Base-by-base conservation (phyloP, 2,888 invertebrate genomes). In the Drosophila formosana region DNA sequence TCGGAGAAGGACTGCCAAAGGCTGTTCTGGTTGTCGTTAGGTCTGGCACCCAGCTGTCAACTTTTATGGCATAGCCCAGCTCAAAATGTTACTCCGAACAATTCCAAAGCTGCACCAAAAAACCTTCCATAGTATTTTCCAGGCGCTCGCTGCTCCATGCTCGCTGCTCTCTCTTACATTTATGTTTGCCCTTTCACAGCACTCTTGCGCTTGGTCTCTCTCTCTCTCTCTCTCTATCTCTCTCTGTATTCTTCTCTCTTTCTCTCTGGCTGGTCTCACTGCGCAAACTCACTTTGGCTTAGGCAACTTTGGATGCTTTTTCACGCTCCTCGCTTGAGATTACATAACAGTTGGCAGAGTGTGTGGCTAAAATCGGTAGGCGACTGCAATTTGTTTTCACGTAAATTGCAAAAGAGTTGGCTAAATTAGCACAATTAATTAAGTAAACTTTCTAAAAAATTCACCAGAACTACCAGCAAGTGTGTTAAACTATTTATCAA, bases 331-430 rank as follows among this genome's bases (percentile, higher is more conserved):
- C 66, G 75, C 66, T 77, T 55, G 80, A 88, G 78, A 88, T 90
- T 90, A 91, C 90, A 91, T 90, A 90, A 90, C 90, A 82, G 83
- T 91, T 90, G 88, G 90, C 77, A 81, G 85, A 78, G 83, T 83
- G 78, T 87, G 82, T 78, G 77, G 79, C 73, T 62, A 47, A 68
- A 74, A 88, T 78, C 76, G 86, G 72, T 65, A 72, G 68, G 79
- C 73, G 72, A 71, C 60, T 76, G 76, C 66, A 74, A 66, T 70
- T 77, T 72, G 67, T 75, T 77, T 89, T 75, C 72, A 84, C 73
- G 75, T 66, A 79, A 82, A 79, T 61, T 43, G 39, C 47, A 28
- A 63, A 72, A 73, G 34, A 74, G 45, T 73, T 66, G 49, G 62
- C 30, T 41, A 56, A 69, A 57, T 72, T 67, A 61, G 25, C 55